These are phyloP conservation scores for Cepaea hortensis DNA, from an alignment of 2,888 invertebrate species.

Conservation along the genomic window DNA sequence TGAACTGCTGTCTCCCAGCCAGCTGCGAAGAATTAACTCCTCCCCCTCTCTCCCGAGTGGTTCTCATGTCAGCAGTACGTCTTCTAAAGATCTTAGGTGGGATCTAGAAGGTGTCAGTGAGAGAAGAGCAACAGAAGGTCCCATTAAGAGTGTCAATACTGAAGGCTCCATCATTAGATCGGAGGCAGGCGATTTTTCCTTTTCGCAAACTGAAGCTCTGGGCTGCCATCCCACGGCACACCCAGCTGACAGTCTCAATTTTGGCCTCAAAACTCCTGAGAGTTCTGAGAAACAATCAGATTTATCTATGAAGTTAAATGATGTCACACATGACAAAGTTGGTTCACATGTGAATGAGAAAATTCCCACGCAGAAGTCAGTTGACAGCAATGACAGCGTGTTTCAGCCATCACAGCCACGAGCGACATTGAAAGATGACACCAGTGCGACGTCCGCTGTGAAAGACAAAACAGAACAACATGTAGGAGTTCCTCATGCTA, in stretches of 20 bases:
- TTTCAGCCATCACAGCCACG: slow-evolving; percentile 6
- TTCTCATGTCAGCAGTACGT: slow-evolving; percentile 37
- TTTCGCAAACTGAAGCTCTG: slow-evolving; percentile 18
- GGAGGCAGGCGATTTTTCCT: slow-evolving; percentile 38
- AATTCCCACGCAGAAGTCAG: slow-evolving; percentile 20
- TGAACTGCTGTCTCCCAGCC: slow-evolving; percentile 32
- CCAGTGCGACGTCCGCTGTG: not conserved
- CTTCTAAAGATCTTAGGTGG: not conserved
- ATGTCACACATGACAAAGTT: not conserved
- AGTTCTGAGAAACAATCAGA: slow-evolving; percentile 30
- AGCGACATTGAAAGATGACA: not conserved
- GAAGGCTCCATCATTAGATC: slow-evolving; percentile 26
- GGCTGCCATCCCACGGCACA: not conserved
- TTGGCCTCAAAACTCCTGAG: not conserved
- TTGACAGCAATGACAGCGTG: slow-evolving; percentile 24
- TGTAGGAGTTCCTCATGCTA: not conserved
- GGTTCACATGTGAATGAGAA: not conserved
- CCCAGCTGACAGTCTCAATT: not conserved
- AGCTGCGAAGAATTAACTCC: slow-evolving; percentile 58
- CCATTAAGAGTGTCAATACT: slow-evolving; percentile 16
- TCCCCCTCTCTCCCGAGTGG: slow-evolving; percentile 65
- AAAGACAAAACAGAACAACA: not conserved
- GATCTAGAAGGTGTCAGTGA: slow-evolving; percentile 4
- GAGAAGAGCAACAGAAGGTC: not conserved
- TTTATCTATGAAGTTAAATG: slow-evolving; percentile 23